phyloP scores from a whole-genome alignment of 2,113 vertebrate genomes.

The Pteronura brasiliensis region DNA sequence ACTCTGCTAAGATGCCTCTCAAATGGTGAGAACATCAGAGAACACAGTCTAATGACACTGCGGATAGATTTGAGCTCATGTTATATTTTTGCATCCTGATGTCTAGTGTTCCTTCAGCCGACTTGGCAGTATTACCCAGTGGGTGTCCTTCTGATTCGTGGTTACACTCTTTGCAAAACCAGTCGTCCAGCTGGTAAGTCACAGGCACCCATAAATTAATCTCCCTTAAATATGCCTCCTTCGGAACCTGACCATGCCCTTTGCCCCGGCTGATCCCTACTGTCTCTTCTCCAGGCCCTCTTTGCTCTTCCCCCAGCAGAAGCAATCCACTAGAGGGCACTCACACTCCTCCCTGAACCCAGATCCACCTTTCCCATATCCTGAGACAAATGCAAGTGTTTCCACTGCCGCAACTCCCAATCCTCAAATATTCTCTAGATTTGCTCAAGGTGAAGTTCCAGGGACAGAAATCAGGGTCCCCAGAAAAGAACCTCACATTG shows the following conservation, averaged over 20 bases:
- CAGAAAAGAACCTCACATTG: neutral
- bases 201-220: conserved; percentile 86
- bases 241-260: neutral
- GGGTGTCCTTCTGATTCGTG: conserved; percentile 92
- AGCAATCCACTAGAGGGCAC: neutral
- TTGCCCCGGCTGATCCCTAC: neutral
- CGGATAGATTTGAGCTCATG: neutral
- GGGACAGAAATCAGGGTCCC: neutral
- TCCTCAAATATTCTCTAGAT: neutral
- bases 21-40: neutral
- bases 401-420: neutral
- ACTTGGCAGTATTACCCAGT: conserved; percentile 83
- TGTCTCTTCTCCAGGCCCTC: neutral
- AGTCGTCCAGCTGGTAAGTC: conserved; percentile 77
- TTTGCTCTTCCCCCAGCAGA: neutral
- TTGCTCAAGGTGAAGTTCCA: neutral
- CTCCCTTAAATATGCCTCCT: neutral
- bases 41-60: neutral
- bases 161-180: conserved; percentile 76
- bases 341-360: neutral
- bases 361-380: neutral
- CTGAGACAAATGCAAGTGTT: neutral
- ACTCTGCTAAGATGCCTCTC: neutral
- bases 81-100: neutral
- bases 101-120: conserved; percentile 83